Evolutionary conservation across 2,888 invertebrate species (phyloP), one percentile per base, ranked within the genome.

Genomic region (Itoplectis maculator): DNA sequence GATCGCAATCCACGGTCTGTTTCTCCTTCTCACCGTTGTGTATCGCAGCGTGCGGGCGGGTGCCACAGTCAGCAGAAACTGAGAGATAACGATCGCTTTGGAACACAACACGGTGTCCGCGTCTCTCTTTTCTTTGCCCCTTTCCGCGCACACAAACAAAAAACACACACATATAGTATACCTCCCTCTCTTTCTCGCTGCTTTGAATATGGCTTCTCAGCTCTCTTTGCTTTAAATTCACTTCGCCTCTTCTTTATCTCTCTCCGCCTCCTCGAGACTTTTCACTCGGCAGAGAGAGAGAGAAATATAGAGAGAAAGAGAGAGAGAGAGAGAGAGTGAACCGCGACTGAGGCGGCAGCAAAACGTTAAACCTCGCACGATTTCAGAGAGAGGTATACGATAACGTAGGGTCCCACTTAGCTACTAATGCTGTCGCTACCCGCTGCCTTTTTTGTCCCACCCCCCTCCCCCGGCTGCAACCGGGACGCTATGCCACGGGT

Each of bases 371-470:
- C 87, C 87, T 87, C 79, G 82, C 76, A 88, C 87, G 89, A 88
- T 88, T 86, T 85, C 87, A 87, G 88, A 82, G 88, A 82, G 85
- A 88, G 87, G 88, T 89, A 69, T 83, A 87, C 90, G 88, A 91
- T 91, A 91, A 91, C 89, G 89, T 88, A 90, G 89, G 89, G 87
- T 86, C 89, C 92, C 91, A 92, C 91, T 92, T 91, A 91, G 89
- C 91, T 88, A 90, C 92, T 92, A 92, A 92, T 91, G 90, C 90
- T 91, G 91, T 91, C 91, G 89, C 90, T 90, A 91, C 90, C 87
- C 90, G 89, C 88, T 88, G 89, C 88, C 88, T 81, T 80, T 81
- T 56, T 42, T 40, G 2, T 5, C 5, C 29, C 29, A 2, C 29
- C 29, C 29, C 29, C 29, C 29, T 5, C 29, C 29, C 29, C 29